Base-by-base conservation (phyloP, 2,113 vertebrate genomes). In the Dipodomys stephensi region DNA sequence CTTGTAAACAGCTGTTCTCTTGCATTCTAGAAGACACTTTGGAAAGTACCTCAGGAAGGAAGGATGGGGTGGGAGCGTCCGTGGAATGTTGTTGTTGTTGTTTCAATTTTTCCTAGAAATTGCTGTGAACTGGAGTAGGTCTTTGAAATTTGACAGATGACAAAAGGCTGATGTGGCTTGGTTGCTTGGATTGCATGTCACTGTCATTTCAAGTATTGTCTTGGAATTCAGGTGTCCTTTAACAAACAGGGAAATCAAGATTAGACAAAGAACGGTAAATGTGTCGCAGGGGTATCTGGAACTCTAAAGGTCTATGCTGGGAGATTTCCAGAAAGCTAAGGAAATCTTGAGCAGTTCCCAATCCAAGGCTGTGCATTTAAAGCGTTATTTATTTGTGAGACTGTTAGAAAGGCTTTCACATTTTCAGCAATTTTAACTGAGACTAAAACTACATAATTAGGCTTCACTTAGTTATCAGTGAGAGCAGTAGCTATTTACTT, bases 391-490 rank as follows among this genome's bases (percentile, higher is more conserved):
- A 87, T 94, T 76, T 96, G 53, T 93, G 95, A 96, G 88, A n/a
- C 83, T 84, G n/a, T 93, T 96, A 65, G 49, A 92, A 92, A 97
- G 88, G 28, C 18, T 85, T 62, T 95, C 85, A 86, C 95, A 32
- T 97, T 96, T 97, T 97, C 78, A 95, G 76, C 73, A 92, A 76
- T 94, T 96, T 97, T 96, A 97, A 98, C 85, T 90, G 93, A 96
- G 95, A 96, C 0, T 57, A 93, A 94, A 95, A 78, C 89, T 81
- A 93, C 87, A 93, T 74, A 88, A 96, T 93, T 97, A 97, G 96
- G 44, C 85, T 96, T 94, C 76, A 72, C 94, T 97, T 90, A 80
- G 95, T 96, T 95, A 95, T 86, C 94, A 88, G 94, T 91, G 94
- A 97, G 92, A 94, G 92, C 62, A 93, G 60, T 94, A 84, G 88